Evolutionary conservation across 30 jellyfish, hydroid and myxozoan species (phyloP).

Genomic region (Haliclystus octoradiatus): DNA sequence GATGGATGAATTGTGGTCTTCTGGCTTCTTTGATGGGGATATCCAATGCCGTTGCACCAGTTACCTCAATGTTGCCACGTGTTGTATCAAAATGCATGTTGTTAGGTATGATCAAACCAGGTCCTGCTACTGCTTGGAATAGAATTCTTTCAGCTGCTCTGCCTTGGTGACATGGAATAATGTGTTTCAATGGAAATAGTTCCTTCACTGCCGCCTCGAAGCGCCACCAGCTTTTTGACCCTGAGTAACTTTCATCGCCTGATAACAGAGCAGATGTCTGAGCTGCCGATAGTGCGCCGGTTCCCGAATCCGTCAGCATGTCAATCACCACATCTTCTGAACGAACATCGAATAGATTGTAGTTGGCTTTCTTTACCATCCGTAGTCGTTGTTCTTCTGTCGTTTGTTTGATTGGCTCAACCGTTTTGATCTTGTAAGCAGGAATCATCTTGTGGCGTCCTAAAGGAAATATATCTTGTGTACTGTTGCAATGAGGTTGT

Average conservation of each 20-base stretch:
- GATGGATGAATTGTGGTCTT: constrained; percentile 17
- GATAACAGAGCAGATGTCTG: constrained; percentile 51
- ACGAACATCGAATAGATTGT: constrained; percentile 26
- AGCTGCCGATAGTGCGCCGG: constrained; percentile 48
- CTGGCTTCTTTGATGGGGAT: constrained; percentile 30
- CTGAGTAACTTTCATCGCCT: constrained; percentile 62
- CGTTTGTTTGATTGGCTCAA: constrained; percentile 24
- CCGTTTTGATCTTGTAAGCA: constrained; percentile 35
- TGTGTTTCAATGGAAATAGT: constrained; percentile 33
- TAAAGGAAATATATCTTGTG: too few species aligned
- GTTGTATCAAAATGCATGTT: constrained; percentile 60
- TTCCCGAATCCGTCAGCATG: constrained; percentile 59
- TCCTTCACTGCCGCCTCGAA: constrained; percentile 40
- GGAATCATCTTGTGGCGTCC: too few species aligned
- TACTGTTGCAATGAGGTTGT: too few species aligned
- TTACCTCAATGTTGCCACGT: constrained; percentile 40
- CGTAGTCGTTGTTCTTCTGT: constrained; percentile 18
- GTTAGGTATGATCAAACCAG: constrained; percentile 43
- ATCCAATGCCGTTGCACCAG: constrained; percentile 36
- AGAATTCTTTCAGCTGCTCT: constrained; percentile 60
- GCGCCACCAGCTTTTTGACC: constrained; percentile 43
- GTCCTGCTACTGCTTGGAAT: constrained; percentile 21
- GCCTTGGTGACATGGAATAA: constrained; percentile 61
- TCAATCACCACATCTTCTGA: constrained; percentile 59
- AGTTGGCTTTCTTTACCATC: constrained; percentile 12